Evolutionary conservation across 2,113 vertebrate species (phyloP).

Genomic region (Ictalurus punctatus): DNA sequence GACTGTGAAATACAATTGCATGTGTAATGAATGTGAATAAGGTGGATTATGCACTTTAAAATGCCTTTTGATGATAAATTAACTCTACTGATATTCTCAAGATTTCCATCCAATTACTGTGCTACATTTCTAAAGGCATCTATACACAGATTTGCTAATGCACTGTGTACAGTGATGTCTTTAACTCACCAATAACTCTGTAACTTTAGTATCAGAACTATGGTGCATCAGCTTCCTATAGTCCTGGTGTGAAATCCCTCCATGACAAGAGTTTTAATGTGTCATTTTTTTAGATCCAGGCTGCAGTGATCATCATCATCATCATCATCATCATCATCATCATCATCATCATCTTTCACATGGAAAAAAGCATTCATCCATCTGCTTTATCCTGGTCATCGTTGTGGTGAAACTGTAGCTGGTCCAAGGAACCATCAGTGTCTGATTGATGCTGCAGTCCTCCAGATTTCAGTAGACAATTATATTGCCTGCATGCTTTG

Average conservation of each 20-base stretch:
- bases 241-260: conserved; percentile 32
- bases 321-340: neutral
- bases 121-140: neutral
- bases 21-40: neutral
- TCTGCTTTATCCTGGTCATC: neutral
- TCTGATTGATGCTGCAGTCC: conserved; percentile 15
- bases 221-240: neutral
- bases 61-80: neutral
- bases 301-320: neutral
- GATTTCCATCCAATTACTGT: neutral
- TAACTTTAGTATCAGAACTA: conserved; percentile 17
- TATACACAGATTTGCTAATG: neutral
- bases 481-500: conserved; percentile 1
- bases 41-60: neutral
- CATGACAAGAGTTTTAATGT: conserved; percentile 20
- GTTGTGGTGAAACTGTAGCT: neutral
- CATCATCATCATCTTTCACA: neutral
- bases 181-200: neutral
- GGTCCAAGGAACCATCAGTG: neutral
- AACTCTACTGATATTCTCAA: neutral
- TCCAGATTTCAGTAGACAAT: neutral
- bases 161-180: neutral
- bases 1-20: neutral
- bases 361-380: neutral
- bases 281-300: neutral